A percentile compares a stretch with the other conserved stretches of the same genome.
Evolutionary conservation across 1,140 invertebrate species (phyloP).

Genomic region (Forficula auricularia): DNA sequence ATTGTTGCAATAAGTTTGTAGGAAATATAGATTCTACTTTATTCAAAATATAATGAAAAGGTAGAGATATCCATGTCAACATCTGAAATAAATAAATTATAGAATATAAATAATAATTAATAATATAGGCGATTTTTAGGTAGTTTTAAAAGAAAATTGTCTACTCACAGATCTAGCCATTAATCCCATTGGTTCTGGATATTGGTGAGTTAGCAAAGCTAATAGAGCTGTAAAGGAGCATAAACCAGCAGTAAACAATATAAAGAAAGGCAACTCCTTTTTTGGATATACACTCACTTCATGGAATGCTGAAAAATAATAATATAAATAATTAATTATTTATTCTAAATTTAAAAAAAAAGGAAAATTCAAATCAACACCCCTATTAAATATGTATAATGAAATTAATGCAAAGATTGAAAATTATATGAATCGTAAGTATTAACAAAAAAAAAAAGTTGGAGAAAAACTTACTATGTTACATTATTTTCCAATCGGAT

Average conservation of each 20-base stretch:
- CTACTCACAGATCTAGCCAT: slow-evolving; percentile 53
- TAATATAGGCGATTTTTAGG: neutral
- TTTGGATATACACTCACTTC: slow-evolving; percentile 92
- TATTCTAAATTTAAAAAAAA: neutral
- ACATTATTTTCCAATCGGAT: too few species aligned
- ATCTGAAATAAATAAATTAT: slow-evolving; percentile 29
- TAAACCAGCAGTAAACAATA: slow-evolving; percentile 80
- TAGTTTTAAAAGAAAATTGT: neutral
- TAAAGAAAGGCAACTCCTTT: slow-evolving; percentile 89
- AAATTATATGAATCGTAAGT: too few species aligned
- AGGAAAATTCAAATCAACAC: neutral
- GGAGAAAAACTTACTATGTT: too few species aligned
- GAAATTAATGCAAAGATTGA: too few species aligned
- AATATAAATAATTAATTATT: neutral
- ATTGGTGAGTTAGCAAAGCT: slow-evolving; percentile 82
- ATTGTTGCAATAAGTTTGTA: slow-evolving; percentile 62
- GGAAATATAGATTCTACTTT: slow-evolving; percentile 69
- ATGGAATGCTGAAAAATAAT: slow-evolving; percentile 52
- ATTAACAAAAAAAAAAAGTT: too few species aligned
- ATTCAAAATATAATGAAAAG: slow-evolving; percentile 66
- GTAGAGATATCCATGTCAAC: slow-evolving; percentile 63
- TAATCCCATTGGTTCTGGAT: slow-evolving; percentile 81
- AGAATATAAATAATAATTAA: slow-evolving; percentile 1
- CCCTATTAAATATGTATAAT: too few species aligned
- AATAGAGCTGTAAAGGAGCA: slow-evolving; percentile 90